phyloP scores from a whole-genome alignment of 2,888 invertebrate species.

The Mythimna impura region DNA sequence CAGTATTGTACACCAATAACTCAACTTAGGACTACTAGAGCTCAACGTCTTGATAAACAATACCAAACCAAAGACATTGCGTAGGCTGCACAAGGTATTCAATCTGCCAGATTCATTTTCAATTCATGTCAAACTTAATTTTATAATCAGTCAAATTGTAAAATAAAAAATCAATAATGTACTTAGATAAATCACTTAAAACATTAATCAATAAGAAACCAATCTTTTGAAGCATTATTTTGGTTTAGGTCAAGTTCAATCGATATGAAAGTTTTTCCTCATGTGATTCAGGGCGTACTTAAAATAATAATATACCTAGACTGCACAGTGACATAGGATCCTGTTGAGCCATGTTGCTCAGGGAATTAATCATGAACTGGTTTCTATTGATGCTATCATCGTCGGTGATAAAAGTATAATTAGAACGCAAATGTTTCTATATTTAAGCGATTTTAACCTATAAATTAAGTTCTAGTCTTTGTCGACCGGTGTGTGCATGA shows the following conservation, averaged over 20 bases:
- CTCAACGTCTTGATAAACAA: too few relatives aligned
- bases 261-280: conserved; percentile 26
- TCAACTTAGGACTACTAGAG: too few relatives aligned
- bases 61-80: too few relatives aligned
- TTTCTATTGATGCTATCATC: conserved; percentile 21
- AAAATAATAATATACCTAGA: not conserved
- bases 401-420: conserved; percentile 7
- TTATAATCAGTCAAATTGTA: too few relatives aligned
- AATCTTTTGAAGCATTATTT: conserved; percentile 8
- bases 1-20: too few relatives aligned
- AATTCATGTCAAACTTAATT: too few relatives aligned
- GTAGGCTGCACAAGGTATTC: too few relatives aligned
- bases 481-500: not conserved
- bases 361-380: not conserved
- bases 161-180: too few relatives aligned
- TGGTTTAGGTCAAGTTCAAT: not conserved
- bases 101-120: too few relatives aligned
- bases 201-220: not conserved
- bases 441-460: not conserved
- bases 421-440: conserved; percentile 3
- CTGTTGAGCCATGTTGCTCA: not conserved
- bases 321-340: conserved; percentile 38
- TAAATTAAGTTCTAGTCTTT: not conserved
- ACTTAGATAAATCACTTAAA: too few relatives aligned
- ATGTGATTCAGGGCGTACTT: conserved; percentile 23